phyloP scores from a whole-genome alignment of 2,113 vertebrate genomes.

The Alexandromys fortis region DNA sequence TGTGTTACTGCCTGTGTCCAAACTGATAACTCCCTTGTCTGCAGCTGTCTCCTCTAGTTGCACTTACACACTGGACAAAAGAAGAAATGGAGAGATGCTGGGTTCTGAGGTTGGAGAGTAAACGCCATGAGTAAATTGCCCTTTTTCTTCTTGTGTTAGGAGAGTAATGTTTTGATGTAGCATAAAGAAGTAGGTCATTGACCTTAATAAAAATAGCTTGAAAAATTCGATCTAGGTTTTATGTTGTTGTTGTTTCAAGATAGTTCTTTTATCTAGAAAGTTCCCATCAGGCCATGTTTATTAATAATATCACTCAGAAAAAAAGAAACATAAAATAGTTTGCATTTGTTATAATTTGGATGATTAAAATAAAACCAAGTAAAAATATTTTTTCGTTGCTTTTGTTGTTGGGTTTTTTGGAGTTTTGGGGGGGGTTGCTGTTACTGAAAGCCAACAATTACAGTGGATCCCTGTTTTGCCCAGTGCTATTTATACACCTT shows the following conservation, averaged over 20 bases:
- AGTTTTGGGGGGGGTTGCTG: neutral
- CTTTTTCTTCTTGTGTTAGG: neutral
- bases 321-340: slow-evolving; percentile 33
- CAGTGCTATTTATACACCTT: neutral
- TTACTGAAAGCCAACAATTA: neutral
- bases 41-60: neutral
- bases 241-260: neutral
- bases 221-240: neutral
- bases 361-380: slow-evolving; percentile 29
- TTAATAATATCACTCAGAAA: neutral
- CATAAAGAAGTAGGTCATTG: neutral
- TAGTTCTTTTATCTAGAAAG: slow-evolving; percentile 21
- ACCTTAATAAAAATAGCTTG: slow-evolving; percentile 44
- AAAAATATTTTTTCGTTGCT: neutral
- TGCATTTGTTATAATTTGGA: slow-evolving; percentile 18
- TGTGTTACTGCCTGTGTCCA: neutral
- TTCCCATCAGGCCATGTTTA: neutral
- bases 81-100: neutral
- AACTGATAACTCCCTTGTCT: neutral
- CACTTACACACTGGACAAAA: neutral
- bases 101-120: neutral
- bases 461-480: neutral
- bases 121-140: neutral
- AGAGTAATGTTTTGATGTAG: neutral
- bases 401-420: neutral